Base-by-base conservation (phyloP, 2,888 invertebrate genomes). In the Ligdia adustata region DNA sequence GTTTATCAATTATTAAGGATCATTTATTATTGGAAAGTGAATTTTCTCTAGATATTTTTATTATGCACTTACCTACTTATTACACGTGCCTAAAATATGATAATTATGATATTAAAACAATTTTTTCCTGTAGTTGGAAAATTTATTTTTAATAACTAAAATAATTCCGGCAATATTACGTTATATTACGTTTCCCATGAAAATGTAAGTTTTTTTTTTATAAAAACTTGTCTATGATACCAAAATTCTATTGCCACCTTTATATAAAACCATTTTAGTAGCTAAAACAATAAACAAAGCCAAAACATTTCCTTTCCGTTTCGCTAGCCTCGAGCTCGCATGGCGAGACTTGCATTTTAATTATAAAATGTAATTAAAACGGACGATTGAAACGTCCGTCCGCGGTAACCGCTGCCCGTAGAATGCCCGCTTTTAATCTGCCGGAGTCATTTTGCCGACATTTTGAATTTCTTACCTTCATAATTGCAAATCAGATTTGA, bases 401-500 rank as follows among this genome's bases (percentile, higher is more conserved):
- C 60, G 44, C 60, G 62, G 60, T 62, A 61, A 65, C 37, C 57
- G 52, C 53, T 44, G 56, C 40, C 66, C 68, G 46, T 68, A 69
- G 66, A 78, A 79, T 79, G 76, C 69, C 63, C 69, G 71, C 75
- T 66, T 77, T 80, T 77, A 70, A 80, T 81, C 78, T 75, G 52
- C 62, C 64, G 39, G 67, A 75, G 75, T 75, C 72, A 71, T 65
- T 67, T 69, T 62, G 60, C 62, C 60, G 64, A 13, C 22, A 34
- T 22, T 5, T 24, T 11, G 2, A 12, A 14, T 7, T 34, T 22
- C n/a, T n/a, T n/a, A n/a, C 9, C 5, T 9, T 9, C 12, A 3
- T 1, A 4, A 9, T 20, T 33, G 33, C 4, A 9, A 20, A 33
- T 12, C 16, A 16, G 31, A 15, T 31, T 31, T 31, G n/a, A n/a